phyloP scores from a whole-genome alignment of 2,797 vertebrate genomes.

The Harpagifer antarcticus region DNA sequence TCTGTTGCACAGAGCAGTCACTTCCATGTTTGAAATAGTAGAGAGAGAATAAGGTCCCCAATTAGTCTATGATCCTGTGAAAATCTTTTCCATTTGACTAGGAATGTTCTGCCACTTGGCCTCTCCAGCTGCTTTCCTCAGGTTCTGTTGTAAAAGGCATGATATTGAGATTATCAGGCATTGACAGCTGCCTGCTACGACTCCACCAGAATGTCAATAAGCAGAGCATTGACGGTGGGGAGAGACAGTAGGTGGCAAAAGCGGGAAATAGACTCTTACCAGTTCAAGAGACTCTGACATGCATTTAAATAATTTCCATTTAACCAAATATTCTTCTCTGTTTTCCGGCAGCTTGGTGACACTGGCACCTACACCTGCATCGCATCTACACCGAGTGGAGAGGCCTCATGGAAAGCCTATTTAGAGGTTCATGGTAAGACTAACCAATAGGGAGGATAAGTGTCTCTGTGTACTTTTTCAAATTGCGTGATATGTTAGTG shows the following conservation, averaged over 20 bases:
- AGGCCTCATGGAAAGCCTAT: constrained; percentile 96
- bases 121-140: constrained; percentile 64
- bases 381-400: constrained; percentile 95
- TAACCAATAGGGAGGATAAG: not conserved
- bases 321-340: constrained; percentile 27
- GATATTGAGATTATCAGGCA: constrained; percentile 65
- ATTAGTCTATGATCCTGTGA: constrained; percentile 70
- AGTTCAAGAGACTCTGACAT: constrained; percentile 39
- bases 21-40: constrained; percentile 33
- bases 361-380: constrained; percentile 95
- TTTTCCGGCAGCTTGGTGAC: constrained; percentile 90
- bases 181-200: constrained; percentile 58
- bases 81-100: constrained; percentile 70
- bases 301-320: constrained; percentile 46
- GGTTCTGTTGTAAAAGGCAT: constrained; percentile 56
- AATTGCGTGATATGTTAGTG: not conserved
- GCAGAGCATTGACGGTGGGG: constrained; percentile 27
- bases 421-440: constrained; percentile 95
- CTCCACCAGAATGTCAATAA: constrained; percentile 61
- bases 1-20: constrained; percentile 38
- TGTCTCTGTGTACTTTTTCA: not conserved
- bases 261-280: not conserved
- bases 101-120: constrained; percentile 60
- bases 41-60: constrained; percentile 54
- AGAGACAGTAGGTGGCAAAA: constrained; percentile 5